phyloP scores from a whole-genome alignment of 2,888 invertebrate genomes.

The Drosophila paranaensis region DNA sequence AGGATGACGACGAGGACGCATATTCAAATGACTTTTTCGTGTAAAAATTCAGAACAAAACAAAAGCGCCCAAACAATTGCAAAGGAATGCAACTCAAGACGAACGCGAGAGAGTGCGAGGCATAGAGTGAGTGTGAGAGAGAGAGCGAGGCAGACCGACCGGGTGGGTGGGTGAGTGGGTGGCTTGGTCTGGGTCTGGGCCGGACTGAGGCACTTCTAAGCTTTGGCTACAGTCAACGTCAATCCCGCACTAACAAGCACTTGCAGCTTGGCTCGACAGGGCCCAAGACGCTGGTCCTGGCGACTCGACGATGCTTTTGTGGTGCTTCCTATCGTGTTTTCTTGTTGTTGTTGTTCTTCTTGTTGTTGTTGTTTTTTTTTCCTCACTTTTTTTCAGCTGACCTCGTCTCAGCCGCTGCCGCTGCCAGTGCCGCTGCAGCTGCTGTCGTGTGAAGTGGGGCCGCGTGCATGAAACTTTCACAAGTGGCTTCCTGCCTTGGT shows the following conservation, averaged over 20 bases:
- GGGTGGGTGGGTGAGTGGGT: constrained; percentile 1
- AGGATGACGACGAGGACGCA: constrained; percentile 51
- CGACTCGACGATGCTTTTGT: constrained; percentile 64
- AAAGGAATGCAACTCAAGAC: constrained; percentile 76
- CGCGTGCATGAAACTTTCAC: constrained; percentile 81
- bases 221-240: constrained; percentile 68
- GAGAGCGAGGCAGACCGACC: background rate
- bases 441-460: constrained; percentile 81
- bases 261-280: constrained; percentile 65
- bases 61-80: constrained; percentile 75
- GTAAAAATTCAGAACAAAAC: constrained; percentile 76
- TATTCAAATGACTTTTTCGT: constrained; percentile 81
- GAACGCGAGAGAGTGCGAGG: background rate
- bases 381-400: background rate
- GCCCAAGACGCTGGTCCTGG: constrained; percentile 44
- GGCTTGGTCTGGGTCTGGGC: constrained; percentile 1
- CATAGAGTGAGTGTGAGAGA: background rate
- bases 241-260: constrained; percentile 77
- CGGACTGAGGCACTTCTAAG: constrained; percentile 60
- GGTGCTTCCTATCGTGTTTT: constrained; percentile 59
- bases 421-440: constrained; percentile 12
- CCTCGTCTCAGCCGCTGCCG: constrained; percentile 1
- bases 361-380: constrained; percentile 12
- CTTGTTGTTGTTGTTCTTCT: constrained; percentile 49
- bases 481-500: constrained; percentile 78